Conservation (phyloP, 2,888 invertebrate species). For the Graphium colonna region DNA sequence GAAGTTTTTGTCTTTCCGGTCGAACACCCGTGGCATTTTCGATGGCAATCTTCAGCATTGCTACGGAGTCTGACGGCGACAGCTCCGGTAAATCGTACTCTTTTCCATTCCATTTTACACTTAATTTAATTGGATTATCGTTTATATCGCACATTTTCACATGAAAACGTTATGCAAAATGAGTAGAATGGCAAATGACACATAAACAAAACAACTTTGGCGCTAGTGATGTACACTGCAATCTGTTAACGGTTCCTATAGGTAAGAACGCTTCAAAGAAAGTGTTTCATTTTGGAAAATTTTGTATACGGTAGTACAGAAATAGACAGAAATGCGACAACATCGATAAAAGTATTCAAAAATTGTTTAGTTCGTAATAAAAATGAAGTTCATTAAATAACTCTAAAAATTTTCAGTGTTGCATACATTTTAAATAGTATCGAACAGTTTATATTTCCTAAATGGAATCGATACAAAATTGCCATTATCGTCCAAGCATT, state of each 20-base stretch:
- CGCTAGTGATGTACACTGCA: slow-evolving; percentile 22
- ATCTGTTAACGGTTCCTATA: neutral
- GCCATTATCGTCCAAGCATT: too few relatives aligned
- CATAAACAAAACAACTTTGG: slow-evolving; percentile 59
- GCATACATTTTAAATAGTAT: too few relatives aligned
- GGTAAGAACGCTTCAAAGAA: too few relatives aligned
- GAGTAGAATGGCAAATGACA: slow-evolving; percentile 44
- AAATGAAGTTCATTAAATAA: too few relatives aligned
- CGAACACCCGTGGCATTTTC: slow-evolving; percentile 93
- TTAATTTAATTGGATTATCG: slow-evolving; percentile 76
- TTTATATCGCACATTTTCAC: slow-evolving; percentile 71
- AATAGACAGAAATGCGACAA: too few relatives aligned
- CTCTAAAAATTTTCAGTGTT: too few relatives aligned
- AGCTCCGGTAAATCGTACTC: slow-evolving; percentile 90
- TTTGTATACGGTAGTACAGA: too few relatives aligned
- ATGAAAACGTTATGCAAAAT: slow-evolving; percentile 37
- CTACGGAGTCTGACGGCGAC: slow-evolving; percentile 88
- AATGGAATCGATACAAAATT: too few relatives aligned
- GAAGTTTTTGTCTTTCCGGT: slow-evolving; percentile 95
- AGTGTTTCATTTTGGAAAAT: too few relatives aligned
- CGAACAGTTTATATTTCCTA: too few relatives aligned
- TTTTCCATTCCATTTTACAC: slow-evolving; percentile 96
- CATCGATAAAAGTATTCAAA: too few relatives aligned
- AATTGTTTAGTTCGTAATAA: too few relatives aligned
- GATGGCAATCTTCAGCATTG: slow-evolving; percentile 90